phyloP scores from a whole-genome alignment of 2,113 vertebrate species.

The Melanotaenia duboulayi region DNA sequence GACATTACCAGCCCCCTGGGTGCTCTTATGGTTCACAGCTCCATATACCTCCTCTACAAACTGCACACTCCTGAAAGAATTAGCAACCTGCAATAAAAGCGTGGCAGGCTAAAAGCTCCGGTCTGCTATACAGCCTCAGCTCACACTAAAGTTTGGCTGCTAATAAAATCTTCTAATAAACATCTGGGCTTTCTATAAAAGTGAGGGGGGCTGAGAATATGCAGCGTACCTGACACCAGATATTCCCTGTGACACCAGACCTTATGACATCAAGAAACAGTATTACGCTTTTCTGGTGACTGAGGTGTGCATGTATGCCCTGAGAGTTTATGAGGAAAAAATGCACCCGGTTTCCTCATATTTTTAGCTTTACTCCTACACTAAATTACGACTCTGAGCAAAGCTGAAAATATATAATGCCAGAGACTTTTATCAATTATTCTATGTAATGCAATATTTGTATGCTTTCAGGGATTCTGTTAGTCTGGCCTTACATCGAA shows the following conservation, averaged over 20 bases:
- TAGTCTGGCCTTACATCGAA: conserved; percentile 39
- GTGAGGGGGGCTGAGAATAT: conserved; percentile 22
- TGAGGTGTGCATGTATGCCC: neutral
- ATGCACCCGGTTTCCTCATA: conserved; percentile 23
- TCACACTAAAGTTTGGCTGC: conserved; percentile 21
- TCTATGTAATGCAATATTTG: conserved; percentile 45
- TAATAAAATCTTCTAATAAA: conserved; percentile 64
- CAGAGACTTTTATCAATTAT: conserved; percentile 46
- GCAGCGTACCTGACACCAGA: conserved; percentile 56
- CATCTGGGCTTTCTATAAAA: conserved; percentile 72
- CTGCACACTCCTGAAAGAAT: conserved; percentile 59
- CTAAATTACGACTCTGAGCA: conserved; percentile 30
- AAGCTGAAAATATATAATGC: conserved; percentile 41
- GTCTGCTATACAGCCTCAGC: conserved; percentile 47
- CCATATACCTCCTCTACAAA: conserved; percentile 52
- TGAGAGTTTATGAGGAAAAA: conserved; percentile 44
- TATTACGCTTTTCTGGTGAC: conserved; percentile 1
- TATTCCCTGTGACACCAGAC: conserved; percentile 53
- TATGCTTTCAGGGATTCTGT: conserved; percentile 39
- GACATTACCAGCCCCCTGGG: conserved; percentile 47
- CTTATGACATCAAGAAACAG: conserved; percentile 41
- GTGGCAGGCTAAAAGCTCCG: conserved; percentile 29
- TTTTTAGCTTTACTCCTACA: conserved; percentile 3
- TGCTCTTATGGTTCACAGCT: conserved; percentile 34
- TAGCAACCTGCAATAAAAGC: conserved; percentile 60